Percentiles rank a stretch among this genome's conserved stretches.
Evolutionary conservation across 2,113 vertebrate species (phyloP).

Genomic region (Vimba vimba): DNA sequence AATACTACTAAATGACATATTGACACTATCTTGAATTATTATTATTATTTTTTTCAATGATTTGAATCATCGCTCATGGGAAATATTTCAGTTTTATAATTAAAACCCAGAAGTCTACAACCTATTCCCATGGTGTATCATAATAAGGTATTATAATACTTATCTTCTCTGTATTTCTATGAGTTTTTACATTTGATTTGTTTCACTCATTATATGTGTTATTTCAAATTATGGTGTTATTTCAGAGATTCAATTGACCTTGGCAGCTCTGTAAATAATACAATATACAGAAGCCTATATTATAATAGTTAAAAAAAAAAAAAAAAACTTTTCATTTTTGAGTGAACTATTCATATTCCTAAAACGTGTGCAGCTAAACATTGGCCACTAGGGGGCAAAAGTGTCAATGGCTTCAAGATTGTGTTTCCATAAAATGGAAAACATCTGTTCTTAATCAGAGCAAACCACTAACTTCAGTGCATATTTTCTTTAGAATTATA

Average conservation of each 20-base stretch:
- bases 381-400: conserved; percentile 53
- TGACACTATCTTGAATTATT: background rate
- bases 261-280: background rate
- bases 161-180: background rate
- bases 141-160: background rate
- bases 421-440: background rate
- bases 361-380: background rate
- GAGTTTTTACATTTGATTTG: background rate
- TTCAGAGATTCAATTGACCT: background rate
- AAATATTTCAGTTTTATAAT: background rate
- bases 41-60: background rate
- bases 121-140: background rate
- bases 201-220: background rate
- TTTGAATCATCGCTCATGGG: background rate
- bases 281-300: no score
- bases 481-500: background rate
- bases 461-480: background rate
- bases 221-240: background rate
- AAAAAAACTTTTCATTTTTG: no score
- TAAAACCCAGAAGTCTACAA: no score
- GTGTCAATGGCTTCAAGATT: background rate
- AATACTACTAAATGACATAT: background rate
- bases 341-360: no score
- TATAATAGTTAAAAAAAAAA: no score
- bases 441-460: background rate